Evolutionary conservation across 2,888 invertebrate genomes (phyloP).

Genomic region (Allolobophora icterica): DNA sequence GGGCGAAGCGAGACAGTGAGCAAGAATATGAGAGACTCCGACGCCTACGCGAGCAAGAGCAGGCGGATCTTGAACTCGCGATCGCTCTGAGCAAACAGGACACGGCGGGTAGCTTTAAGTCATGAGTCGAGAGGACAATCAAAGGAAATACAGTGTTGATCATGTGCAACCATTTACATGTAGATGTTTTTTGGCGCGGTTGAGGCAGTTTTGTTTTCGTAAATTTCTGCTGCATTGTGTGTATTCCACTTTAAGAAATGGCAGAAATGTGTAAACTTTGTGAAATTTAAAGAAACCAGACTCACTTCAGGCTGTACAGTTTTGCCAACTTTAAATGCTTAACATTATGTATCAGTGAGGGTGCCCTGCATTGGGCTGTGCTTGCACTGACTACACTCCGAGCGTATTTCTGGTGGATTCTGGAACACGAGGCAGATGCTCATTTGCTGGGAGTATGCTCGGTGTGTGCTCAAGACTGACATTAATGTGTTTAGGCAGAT

Average conservation of each 20-base stretch:
- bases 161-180: not conserved
- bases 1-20: conserved; percentile 77
- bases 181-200: not conserved
- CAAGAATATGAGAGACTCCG: conserved; percentile 73
- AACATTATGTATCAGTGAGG: not conserved
- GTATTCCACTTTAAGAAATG: not conserved
- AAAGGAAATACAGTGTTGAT: not conserved
- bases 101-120: not conserved
- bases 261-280: not conserved
- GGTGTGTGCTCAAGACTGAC: not conserved
- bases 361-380: too few species aligned
- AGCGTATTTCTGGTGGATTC: not conserved
- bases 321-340: not conserved
- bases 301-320: not conserved
- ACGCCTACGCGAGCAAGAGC: conserved; percentile 71
- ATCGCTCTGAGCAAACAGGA: conserved; percentile 74
- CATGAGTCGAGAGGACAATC: not conserved
- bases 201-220: not conserved
- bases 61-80: conserved; percentile 78
- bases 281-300: too few species aligned
- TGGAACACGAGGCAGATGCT: not conserved
- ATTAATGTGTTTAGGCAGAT: not conserved
- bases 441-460: not conserved
- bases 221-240: not conserved
- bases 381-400: not conserved